These are phyloP conservation scores for Tuta absoluta DNA, from an alignment of 2,888 invertebrate genomes.

Conservation along the genomic window DNA sequence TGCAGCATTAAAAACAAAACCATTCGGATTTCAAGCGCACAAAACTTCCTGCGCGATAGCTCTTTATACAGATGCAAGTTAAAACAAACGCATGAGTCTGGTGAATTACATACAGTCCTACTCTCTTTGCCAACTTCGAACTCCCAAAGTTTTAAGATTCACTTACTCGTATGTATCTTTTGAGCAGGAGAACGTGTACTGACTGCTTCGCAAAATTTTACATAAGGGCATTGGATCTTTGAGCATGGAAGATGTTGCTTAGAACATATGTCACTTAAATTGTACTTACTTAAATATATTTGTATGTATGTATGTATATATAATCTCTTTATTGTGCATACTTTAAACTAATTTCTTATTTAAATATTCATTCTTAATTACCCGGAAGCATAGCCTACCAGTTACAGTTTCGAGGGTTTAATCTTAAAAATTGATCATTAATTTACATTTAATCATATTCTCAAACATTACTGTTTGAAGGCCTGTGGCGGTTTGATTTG, in stretches of 20 bases:
- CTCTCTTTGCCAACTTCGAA: conserved; percentile 11
- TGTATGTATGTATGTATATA: too few species aligned
- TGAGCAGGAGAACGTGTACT: neutral
- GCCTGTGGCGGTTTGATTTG: too few species aligned
- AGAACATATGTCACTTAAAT: too few species aligned
- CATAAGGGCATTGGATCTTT: neutral
- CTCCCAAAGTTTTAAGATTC: conserved; percentile 7
- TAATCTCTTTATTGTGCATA: too few species aligned
- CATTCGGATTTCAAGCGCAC: neutral
- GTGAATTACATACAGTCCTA: conserved; percentile 4
- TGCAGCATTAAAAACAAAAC: neutral
- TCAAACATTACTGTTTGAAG: too few species aligned
- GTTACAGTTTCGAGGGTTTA: too few species aligned
- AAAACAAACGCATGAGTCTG: conserved; percentile 13
- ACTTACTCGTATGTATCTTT: conserved; percentile 17
- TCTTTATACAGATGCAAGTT: conserved; percentile 16
- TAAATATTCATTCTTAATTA: too few species aligned
- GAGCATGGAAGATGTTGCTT: neutral
- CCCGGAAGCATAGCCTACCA: too few species aligned
- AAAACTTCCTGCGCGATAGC: neutral
- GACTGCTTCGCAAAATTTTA: conserved; percentile 6
- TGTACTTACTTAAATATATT: too few species aligned
- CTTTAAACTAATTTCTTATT: too few species aligned
- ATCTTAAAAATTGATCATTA: too few species aligned
- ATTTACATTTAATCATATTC: too few species aligned